Evolutionary conservation across 2,888 invertebrate species (phyloP).

Genomic region (Azorinus chamasolen): DNA sequence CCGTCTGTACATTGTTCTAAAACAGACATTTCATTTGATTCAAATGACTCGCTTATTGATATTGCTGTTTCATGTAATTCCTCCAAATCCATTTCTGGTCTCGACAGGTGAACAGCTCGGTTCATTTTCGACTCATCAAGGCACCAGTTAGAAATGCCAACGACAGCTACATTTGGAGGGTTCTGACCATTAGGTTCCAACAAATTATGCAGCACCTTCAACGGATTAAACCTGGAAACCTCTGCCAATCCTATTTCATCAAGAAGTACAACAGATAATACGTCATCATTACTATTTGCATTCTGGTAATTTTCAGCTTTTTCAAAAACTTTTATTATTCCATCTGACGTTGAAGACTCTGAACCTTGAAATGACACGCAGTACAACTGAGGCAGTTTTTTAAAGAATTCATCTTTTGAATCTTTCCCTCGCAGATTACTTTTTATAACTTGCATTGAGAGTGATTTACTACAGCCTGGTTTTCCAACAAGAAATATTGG

Average conservation of each 20-base stretch:
- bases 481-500: conserved; percentile 77
- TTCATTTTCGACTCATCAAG: conserved; percentile 82
- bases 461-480: conserved; percentile 76
- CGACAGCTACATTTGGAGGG: conserved; percentile 74
- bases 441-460: conserved; percentile 72
- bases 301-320: conserved; percentile 71
- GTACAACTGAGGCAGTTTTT: conserved; percentile 67
- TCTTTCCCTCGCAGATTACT: conserved; percentile 73
- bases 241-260: conserved; percentile 81
- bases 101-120: conserved; percentile 75
- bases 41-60: conserved; percentile 67
- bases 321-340: conserved; percentile 76
- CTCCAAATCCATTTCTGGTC: conserved; percentile 72
- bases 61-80: conserved; percentile 70
- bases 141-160: conserved; percentile 77
- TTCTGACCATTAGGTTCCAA: conserved; percentile 69
- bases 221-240: conserved; percentile 74
- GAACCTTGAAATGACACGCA: conserved; percentile 77
- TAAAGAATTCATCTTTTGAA: conserved; percentile 69
- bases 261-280: conserved; percentile 74
- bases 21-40: not conserved
- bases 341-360: conserved; percentile 77
- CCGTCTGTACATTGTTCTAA: too few relatives aligned
- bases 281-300: conserved; percentile 56
- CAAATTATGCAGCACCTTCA: conserved; percentile 76